Conservation (phyloP, 2,797 vertebrate genomes). For the Typhlichthys subterraneus region DNA sequence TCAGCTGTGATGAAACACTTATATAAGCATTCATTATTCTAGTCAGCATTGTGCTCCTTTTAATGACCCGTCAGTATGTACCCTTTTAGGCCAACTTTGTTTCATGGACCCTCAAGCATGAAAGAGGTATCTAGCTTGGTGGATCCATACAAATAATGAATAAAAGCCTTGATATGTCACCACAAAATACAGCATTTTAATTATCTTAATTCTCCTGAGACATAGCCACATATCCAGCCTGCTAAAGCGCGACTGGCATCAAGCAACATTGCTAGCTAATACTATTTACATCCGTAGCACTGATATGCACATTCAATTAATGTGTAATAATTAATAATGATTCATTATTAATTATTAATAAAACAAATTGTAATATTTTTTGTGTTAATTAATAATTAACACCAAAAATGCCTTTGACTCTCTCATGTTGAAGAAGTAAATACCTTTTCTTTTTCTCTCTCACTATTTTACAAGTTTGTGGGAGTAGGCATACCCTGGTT, state of each 20-base stretch:
- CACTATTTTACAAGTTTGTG: background rate
- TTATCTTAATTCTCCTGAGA: conserved; percentile 45
- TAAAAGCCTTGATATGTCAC: conserved; percentile 56
- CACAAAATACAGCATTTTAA: conserved; percentile 67
- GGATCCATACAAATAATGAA: conserved; percentile 77
- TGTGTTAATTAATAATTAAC: no score
- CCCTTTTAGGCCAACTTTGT: conserved; percentile 63
- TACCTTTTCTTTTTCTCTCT: background rate
- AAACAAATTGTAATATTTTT: no score
- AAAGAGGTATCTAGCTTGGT: conserved; percentile 73
- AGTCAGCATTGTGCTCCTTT: conserved; percentile 16
- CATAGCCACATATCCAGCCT: conserved; percentile 43
- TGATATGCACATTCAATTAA: conserved; percentile 55
- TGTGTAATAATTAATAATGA: conserved; percentile 5
- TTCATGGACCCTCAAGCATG: conserved; percentile 74
- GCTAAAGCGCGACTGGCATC: conserved; percentile 37
- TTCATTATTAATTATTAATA: no score
- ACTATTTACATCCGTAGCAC: conserved; percentile 54
- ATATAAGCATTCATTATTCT: conserved; percentile 18
- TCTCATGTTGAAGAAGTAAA: conserved; percentile 17
- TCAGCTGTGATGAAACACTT: conserved; percentile 13
- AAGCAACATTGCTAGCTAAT: conserved; percentile 53
- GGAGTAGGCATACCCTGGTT: background rate
- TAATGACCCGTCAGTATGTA: conserved; percentile 52
- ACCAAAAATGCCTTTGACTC: conserved; percentile 20